Evolutionary conservation across 1,140 invertebrate species (phyloP).

Genomic region (Hylaeus volcanicus): DNA sequence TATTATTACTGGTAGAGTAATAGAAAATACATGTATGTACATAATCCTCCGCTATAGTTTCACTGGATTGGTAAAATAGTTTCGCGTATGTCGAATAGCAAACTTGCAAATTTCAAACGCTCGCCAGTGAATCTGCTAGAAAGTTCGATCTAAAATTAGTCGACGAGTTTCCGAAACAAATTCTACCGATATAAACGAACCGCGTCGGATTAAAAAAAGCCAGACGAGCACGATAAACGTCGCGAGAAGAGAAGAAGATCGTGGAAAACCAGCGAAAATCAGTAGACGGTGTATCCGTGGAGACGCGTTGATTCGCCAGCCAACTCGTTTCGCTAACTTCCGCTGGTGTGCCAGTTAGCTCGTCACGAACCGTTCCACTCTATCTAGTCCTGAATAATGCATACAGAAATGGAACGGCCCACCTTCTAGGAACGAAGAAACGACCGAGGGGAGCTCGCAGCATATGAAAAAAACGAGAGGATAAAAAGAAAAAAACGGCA

Average conservation of each 20-base stretch:
- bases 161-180: too few species aligned
- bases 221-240: too few species aligned
- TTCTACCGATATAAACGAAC: too few species aligned
- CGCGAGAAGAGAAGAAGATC: background rate
- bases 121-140: too few species aligned
- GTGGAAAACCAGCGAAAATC: constrained; percentile 41
- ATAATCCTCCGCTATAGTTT: too few species aligned
- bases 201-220: too few species aligned
- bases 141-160: too few species aligned
- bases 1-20: too few species aligned
- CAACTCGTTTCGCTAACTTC: constrained; percentile 63
- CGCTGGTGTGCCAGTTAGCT: constrained; percentile 61
- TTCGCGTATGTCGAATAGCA: too few species aligned
- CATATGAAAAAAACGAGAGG: background rate
- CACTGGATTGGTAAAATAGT: too few species aligned
- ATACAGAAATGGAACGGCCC: constrained; percentile 43
- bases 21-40: too few species aligned
- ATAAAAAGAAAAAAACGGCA: background rate
- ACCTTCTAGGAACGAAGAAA: constrained; percentile 33
- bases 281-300: constrained; percentile 58
- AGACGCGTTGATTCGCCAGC: constrained; percentile 56
- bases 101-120: too few species aligned
- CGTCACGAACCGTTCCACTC: constrained; percentile 55
- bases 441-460: background rate
- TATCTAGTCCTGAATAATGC: constrained; percentile 63